Conservation (phyloP, 1,140 invertebrate species). For the Sitophilus oryzae region DNA sequence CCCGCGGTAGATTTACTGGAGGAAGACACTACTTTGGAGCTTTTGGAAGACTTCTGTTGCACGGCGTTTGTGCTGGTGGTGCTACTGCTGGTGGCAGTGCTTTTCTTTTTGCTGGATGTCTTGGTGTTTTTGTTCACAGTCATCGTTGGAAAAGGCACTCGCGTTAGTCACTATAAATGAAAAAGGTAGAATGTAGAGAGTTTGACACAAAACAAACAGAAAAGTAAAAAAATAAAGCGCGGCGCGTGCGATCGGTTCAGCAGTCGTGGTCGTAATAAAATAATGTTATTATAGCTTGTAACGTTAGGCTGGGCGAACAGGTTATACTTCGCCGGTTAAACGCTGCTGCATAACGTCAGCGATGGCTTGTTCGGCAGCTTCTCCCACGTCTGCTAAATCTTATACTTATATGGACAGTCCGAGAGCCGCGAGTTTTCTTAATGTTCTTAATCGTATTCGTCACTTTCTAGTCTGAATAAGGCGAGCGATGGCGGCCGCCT, state of each 20-base stretch:
- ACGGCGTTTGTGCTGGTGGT: conserved; percentile 23
- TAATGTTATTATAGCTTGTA: no score
- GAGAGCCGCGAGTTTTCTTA: conserved; percentile 7
- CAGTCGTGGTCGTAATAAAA: neutral
- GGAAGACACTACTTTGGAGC: conserved; percentile 24
- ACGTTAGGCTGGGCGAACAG: conserved; percentile 10
- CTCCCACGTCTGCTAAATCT: conserved; percentile 33
- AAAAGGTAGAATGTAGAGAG: conserved; percentile 18
- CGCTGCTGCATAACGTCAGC: no score
- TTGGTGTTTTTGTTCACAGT: conserved; percentile 38
- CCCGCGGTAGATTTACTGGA: conserved; percentile 11
- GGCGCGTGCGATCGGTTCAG: conserved; percentile 11
- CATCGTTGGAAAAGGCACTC: conserved; percentile 32
- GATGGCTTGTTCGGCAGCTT: conserved; percentile 27
- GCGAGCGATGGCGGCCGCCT: neutral
- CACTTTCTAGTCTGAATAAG: conserved; percentile 22
- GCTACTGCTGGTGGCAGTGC: conserved; percentile 17
- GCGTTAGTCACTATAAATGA: conserved; percentile 15
- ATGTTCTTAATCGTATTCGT: conserved; percentile 24
- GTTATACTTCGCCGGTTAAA: conserved; percentile 22
- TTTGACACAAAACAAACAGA: conserved; percentile 13
- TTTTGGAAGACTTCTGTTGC: conserved; percentile 19
- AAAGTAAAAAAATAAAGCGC: conserved; percentile 16
- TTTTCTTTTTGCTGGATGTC: conserved; percentile 29
- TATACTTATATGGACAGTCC: conserved; percentile 38